Conservation (phyloP, 2,797 vertebrate species). For the Valencia hispanica region DNA sequence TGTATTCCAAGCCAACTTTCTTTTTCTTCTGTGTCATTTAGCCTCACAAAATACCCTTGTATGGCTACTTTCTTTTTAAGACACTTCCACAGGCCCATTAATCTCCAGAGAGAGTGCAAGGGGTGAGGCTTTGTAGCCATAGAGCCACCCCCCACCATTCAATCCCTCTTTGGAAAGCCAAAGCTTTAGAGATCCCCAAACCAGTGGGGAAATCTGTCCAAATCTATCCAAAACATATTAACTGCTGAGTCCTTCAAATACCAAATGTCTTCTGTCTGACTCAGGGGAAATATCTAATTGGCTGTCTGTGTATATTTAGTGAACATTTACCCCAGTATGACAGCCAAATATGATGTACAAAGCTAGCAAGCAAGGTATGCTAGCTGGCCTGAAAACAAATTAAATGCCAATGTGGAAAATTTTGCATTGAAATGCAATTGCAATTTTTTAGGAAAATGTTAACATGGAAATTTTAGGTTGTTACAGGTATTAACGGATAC, state of each 20-base stretch:
- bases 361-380: background rate
- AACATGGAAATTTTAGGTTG: background rate
- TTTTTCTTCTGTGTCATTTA: constrained; percentile 28
- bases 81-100: constrained; percentile 50
- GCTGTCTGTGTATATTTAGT: constrained; percentile 38
- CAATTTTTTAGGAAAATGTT: background rate
- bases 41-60: constrained; percentile 24
- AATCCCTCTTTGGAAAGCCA: constrained; percentile 61
- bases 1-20: background rate
- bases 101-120: constrained; percentile 51
- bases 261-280: constrained; percentile 55
- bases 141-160: constrained; percentile 60
- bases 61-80: constrained; percentile 53
- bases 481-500: background rate
- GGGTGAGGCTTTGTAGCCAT: constrained; percentile 38
- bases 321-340: constrained; percentile 31
- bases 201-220: constrained; percentile 54
- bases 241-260: constrained; percentile 54
- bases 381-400: background rate
- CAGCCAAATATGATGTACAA: constrained; percentile 6
- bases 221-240: constrained; percentile 56
- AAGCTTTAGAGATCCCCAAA: constrained; percentile 62
- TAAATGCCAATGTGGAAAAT: background rate
- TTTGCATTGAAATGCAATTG: too few species aligned
- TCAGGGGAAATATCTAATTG: constrained; percentile 47